Evolutionary conservation across 2,113 vertebrate genomes (phyloP).

Genomic region (Girardinichthys multiradiatus): DNA sequence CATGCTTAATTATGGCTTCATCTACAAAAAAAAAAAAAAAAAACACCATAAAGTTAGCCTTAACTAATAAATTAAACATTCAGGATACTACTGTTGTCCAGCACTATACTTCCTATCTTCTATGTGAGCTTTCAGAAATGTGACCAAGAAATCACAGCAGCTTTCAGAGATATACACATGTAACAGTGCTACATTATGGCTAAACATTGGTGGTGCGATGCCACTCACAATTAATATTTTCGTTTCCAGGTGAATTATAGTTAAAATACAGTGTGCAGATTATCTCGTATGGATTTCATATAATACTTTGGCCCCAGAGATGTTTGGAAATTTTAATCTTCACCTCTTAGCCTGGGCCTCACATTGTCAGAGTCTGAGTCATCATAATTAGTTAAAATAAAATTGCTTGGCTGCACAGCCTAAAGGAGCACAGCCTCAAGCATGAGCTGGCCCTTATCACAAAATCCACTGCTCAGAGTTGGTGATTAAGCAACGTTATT

Average conservation of each 20-base stretch:
- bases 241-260: too few relatives aligned
- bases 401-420: slow-evolving; percentile 50
- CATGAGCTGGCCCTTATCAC: slow-evolving; percentile 58
- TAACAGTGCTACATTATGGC: too few relatives aligned
- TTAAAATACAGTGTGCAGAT: background rate
- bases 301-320: slow-evolving; percentile 34
- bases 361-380: slow-evolving; percentile 41
- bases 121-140: too few relatives aligned
- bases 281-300: slow-evolving; percentile 12
- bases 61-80: too few relatives aligned
- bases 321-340: slow-evolving; percentile 30
- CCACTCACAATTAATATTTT: too few relatives aligned
- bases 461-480: slow-evolving; percentile 38
- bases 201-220: too few relatives aligned
- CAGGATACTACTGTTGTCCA: too few relatives aligned
- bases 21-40: background rate
- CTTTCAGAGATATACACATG: too few relatives aligned
- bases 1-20: background rate
- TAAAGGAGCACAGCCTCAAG: slow-evolving; percentile 32
- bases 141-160: too few relatives aligned
- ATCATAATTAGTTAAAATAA: slow-evolving; percentile 54
- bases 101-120: too few relatives aligned
- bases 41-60: background rate
- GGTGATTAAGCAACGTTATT: slow-evolving; percentile 51
- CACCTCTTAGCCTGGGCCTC: slow-evolving; percentile 37